Percentiles rank a stretch among this genome's conserved stretches.
Evolutionary conservation across 2,888 invertebrate species (phyloP).

Genomic region (Fissipunctia ypsillon): DNA sequence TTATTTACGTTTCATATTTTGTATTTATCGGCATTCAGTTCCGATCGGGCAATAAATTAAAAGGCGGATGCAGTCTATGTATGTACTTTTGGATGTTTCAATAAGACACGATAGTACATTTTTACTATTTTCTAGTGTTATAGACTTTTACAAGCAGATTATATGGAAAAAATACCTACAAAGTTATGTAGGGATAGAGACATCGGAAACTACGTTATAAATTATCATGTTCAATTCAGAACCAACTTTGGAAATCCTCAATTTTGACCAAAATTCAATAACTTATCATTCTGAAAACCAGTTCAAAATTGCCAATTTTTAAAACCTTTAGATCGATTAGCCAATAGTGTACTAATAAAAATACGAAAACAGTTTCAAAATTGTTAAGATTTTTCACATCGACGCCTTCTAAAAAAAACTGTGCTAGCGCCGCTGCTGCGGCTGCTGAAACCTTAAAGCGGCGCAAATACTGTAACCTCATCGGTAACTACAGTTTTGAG

Average conservation of each 20-base stretch:
- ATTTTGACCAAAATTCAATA: neutral
- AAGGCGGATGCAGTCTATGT: neutral
- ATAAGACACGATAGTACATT: neutral
- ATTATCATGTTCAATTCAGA: neutral
- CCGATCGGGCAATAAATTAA: conserved; percentile 18
- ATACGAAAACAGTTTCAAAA: neutral
- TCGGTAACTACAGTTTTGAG: no score
- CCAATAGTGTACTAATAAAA: neutral
- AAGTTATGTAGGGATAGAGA: no score
- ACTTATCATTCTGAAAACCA: neutral
- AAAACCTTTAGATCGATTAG: neutral
- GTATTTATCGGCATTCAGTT: conserved; percentile 39
- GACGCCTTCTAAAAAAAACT: no score
- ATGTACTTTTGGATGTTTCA: neutral
- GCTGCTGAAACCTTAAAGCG: no score
- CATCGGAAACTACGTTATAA: neutral
- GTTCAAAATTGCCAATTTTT: neutral
- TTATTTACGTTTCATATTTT: conserved; percentile 49
- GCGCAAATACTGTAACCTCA: no score
- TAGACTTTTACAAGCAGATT: neutral
- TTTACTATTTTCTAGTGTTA: neutral
- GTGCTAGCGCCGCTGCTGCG: no score
- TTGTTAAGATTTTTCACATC: neutral
- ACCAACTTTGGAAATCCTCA: neutral
- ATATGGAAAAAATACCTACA: neutral